phyloP scores from a whole-genome alignment of 2,888 invertebrate species.

The Hypercompe scribonia region DNA sequence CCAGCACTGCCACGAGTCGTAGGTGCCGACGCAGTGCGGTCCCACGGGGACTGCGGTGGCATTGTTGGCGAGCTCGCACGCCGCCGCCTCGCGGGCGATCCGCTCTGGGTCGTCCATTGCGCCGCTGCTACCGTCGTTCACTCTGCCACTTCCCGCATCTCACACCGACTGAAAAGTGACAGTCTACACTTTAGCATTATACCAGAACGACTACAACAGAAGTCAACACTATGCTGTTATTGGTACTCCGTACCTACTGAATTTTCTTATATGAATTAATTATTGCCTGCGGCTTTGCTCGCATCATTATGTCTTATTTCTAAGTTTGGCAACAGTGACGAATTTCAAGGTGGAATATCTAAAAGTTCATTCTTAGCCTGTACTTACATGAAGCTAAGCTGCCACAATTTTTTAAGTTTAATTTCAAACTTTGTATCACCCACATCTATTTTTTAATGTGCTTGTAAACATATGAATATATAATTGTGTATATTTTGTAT shows the following conservation, averaged over 20 bases:
- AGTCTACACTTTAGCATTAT: no score
- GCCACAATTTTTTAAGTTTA: no score
- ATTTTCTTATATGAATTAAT: background rate
- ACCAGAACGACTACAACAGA: no score
- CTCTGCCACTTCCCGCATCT: conserved; percentile 9
- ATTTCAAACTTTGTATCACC: no score
- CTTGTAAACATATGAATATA: no score
- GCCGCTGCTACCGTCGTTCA: conserved; percentile 1
- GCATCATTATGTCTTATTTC: background rate
- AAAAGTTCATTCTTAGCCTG: no score
- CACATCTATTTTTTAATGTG: no score
- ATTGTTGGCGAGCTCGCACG: conserved; percentile 66
- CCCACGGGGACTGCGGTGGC: conserved; percentile 59
- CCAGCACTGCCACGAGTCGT: conserved; percentile 94
- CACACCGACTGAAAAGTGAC: conserved; percentile 6
- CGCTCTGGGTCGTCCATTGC: conserved; percentile 74
- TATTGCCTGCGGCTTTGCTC: background rate
- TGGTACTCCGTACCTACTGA: no score
- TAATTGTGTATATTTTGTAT: no score
- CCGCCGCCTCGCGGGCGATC: conserved; percentile 66
- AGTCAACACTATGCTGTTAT: no score
- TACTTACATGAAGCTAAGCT: no score
- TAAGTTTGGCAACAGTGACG: background rate
- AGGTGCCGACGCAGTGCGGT: conserved; percentile 89
- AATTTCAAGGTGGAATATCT: no score